Conservation (phyloP, 2,888 invertebrate species). For the Agrotis puta region DNA sequence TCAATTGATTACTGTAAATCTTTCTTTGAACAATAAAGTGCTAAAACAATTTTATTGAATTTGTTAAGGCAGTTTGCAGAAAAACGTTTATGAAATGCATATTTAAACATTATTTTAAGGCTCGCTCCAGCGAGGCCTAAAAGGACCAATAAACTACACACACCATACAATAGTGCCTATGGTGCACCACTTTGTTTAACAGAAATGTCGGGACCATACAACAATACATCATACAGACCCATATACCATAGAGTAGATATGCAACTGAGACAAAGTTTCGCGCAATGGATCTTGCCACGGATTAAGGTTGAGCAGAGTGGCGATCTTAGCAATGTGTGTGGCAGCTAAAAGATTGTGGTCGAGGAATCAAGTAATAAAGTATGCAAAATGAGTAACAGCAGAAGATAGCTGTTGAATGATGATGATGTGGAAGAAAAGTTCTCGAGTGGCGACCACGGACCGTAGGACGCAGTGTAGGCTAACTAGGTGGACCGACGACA, state of each 20-base stretch:
- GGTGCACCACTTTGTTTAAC: constrained; percentile 36
- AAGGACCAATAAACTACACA: constrained; percentile 13
- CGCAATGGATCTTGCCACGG: background rate
- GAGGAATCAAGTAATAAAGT: background rate
- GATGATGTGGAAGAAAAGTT: too few species aligned
- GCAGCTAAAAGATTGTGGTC: background rate
- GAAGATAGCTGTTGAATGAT: too few species aligned
- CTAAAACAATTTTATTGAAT: background rate
- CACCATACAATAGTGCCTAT: constrained; percentile 5
- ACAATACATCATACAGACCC: constrained; percentile 40
- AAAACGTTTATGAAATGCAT: background rate
- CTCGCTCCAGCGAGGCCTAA: background rate
- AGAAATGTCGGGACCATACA: constrained; percentile 33
- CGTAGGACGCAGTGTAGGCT: too few species aligned
- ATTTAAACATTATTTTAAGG: too few species aligned
- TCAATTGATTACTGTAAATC: too few species aligned
- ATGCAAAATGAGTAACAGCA: too few species aligned
- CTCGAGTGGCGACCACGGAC: too few species aligned
- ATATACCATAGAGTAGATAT: constrained; percentile 19
- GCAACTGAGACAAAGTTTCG: constrained; percentile 2
- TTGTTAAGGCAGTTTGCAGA: background rate
- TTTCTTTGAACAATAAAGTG: background rate
- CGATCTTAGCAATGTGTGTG: too few species aligned
- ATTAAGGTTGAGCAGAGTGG: background rate
- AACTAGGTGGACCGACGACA: too few species aligned